Evolutionary conservation across 2,113 vertebrate species (phyloP), one percentile per base, ranked within the genome.

Genomic region (mouse (Mus musculus)): DNA sequence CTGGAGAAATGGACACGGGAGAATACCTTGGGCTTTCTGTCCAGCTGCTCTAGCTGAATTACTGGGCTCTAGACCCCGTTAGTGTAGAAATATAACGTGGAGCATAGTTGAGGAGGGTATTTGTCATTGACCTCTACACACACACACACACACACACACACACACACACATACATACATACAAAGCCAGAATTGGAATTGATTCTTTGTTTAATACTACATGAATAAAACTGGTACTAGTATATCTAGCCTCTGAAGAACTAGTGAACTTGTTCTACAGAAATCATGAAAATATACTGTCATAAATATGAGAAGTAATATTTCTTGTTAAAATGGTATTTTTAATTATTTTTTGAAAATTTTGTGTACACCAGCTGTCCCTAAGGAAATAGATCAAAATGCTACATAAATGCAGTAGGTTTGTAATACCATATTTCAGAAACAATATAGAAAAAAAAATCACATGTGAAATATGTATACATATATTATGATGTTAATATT

Each of bases 371-470:
- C 81, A 92, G 80, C 0, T 72, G 9, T 84, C 7, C 5, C 30
- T 78, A 77, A 49, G 42, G 46, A 81, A 88, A 52, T 90, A 90
- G 72, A 92, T 96, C 13, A 94, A 78, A 76, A 90, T 89, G 76
- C 36, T 89, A 76, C 28, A 30, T 9, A 61, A 72, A 54, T 88
- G 14, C 95, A 76, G 30, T 1, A 56, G 14, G 10, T 86, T 95
- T 95, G 36, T 86, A 20, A 54, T 89, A 16, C 13, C 30, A n/a
- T 85, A 81, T 89, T 46, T 87, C 59, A 54, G 49, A 93, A 95
- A 84, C 0, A 71, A 24, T 85, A 85, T 14, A 63, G 49, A 42
- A 59, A 91, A 59, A 91, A 72, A 90, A 90, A 56, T 67, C 19
- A 85, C 76, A 71, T 67, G 24, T 94, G 88, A 92, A 85, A 69